Conservation (phyloP, 2,113 vertebrate genomes). For the Microcebus ravelobensis region DNA sequence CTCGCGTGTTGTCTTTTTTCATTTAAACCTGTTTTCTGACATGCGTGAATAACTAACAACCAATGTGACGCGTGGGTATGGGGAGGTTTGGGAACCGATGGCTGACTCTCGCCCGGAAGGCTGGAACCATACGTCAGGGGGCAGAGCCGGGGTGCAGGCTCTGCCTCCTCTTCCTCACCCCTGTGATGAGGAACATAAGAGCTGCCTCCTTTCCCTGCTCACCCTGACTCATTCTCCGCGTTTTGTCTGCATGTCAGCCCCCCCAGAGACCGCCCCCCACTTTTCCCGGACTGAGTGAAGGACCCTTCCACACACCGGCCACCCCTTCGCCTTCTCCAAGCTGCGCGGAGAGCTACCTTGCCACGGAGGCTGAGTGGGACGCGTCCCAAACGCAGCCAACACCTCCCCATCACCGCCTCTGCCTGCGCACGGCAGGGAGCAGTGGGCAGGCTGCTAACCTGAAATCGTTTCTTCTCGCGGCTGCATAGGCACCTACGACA, state of each 20-base stretch:
- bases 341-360: no score
- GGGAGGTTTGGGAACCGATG: not conserved
- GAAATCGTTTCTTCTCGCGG: fast-evolving
- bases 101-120: fast-evolving
- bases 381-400: not conserved
- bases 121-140: fast-evolving
- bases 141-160: not conserved
- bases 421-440: fast-evolving
- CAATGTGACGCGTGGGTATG: fast-evolving
- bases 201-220: fast-evolving
- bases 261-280: fast-evolving
- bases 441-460: fast-evolving
- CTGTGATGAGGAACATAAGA: not conserved
- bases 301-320: not conserved
- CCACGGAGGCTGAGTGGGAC: not conserved
- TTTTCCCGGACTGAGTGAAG: not conserved
- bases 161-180: fast-evolving
- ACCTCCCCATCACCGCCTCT: not conserved
- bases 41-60: no score
- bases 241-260: no score
- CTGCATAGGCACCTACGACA: fast-evolving
- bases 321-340: not conserved
- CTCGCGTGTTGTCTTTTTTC: fast-evolving
- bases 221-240: fast-evolving
- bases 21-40: not conserved